Base-by-base conservation (phyloP, 2,888 invertebrate genomes). In the Chloromyia formosa region DNA sequence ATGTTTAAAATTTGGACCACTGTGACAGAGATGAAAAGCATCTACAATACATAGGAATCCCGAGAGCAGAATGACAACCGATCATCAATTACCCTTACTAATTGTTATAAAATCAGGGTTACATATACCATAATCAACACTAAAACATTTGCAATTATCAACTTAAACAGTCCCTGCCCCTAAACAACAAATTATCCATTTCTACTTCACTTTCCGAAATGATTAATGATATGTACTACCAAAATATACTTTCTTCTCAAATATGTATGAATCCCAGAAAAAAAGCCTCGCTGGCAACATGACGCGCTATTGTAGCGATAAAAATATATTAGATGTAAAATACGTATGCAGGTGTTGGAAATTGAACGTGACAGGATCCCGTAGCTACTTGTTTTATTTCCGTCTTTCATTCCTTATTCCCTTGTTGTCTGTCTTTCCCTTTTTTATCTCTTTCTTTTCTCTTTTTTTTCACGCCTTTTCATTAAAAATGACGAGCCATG, bases 401-500 rank as follows among this genome's bases (percentile, higher is more conserved):
- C 16, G 49, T n/a, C 27, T 35, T 35, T 35, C 27, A 35, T 35
- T 35, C 49, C 49, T n/a, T n/a, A 49, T 49, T 56, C 62, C 62
- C 40, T 40, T 62, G 14, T 40, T 62, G 40, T n/a, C 40, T 5
- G 40, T 40, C 40, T 16, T n/a, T 60, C 27, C 35, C 14, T 61
- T 61, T 20, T 61, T 27, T 27, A 61, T 61, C 61, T 58, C 10
- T 5, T 22, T 68, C 53, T 68, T 49, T 68, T 49, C 16, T 18
- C 23, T 4, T 69, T 14, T 16, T 18, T 16, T 69, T 69, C 68
- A 69, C 68, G 68, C 68, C 68, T 69, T 69, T 54, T 54, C 45
- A 69, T 69, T 69, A 69, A 54, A 69, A 23, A 12, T 22, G 54
- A 54, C 45, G 16, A 27, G 23, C 18, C 35, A 27, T 14, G 22